Evolutionary conservation across 1,140 invertebrate species (phyloP), one percentile per base, ranked within the genome.

Genomic region (Stegodyphus mimosarum): DNA sequence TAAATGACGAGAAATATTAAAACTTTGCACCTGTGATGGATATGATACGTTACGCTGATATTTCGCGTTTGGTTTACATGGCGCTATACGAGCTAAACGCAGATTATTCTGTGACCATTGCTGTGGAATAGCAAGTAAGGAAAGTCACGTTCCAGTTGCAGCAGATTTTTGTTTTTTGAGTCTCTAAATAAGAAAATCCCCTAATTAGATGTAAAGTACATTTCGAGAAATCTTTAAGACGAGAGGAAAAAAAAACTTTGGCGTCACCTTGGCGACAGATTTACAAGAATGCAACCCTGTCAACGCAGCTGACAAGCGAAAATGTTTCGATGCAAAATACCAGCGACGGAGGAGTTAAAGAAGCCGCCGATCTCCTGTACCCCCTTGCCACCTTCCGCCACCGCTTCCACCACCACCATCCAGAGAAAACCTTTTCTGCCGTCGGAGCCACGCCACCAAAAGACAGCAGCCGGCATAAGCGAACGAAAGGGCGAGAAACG

Each of bases 321-420:
- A 83, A 83, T 83, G 81, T 83, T 83, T 60, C 81, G 55, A 83
- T 83, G 81, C 81, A 83, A 83, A 83, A 83, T 75, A 83, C 81
- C 81, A 53, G 72, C 71, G 81, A 75, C 50, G 78, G 51, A 83
- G 66, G 70, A 83, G 79, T 83, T 83, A 75, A 83, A 81, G 70
- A 81, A 72, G 63, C 81, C 81, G 72, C 81, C 81, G 52, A 73
- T 73, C 53, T 83, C 55, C 6, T 64, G 9, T 5, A 71, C 50
- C 71, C 71, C 71, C 15, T 48, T 71, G 33, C 33, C 33, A 33
- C 33, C 52, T 80, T 79, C 64, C 48, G 6, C 74, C n/a, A 55
- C 51, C n/a, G n/a, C n/a, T 18, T 79, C 76, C 52, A n/a, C 49
- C 49, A 33, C 33, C 33, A 33, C 33, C 33, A 33, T 33, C 33